phyloP scores from a whole-genome alignment of 2,888 invertebrate genomes.

The Psylliodes chrysocephalus region DNA sequence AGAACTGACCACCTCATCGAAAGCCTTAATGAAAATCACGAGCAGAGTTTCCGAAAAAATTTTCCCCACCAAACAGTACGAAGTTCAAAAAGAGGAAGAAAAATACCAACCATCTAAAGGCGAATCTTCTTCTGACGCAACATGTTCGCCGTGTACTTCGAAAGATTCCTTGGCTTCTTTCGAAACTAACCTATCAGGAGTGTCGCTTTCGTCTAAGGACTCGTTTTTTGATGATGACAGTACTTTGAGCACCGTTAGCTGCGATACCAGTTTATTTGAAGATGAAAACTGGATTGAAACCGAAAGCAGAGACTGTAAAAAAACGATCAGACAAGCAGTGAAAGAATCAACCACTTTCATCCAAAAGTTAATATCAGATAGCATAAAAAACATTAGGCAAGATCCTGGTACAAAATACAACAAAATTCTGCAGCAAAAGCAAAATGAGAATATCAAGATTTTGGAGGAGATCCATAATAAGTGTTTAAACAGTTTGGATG shows the following conservation, averaged over 20 bases:
- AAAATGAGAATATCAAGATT: not conserved
- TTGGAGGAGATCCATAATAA: constrained; percentile 2
- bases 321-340: not conserved
- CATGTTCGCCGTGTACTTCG: no score
- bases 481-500: not conserved
- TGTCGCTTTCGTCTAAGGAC: not conserved
- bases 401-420: not conserved
- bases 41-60: not conserved
- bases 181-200: not conserved
- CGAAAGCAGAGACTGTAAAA: not conserved
- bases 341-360: not conserved
- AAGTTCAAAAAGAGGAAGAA: not conserved
- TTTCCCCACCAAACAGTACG: not conserved
- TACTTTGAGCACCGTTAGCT: not conserved
- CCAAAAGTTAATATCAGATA: not conserved
- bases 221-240: constrained; percentile 1
- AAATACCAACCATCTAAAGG: not conserved
- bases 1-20: not conserved
- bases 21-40: not conserved
- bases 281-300: not conserved
- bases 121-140: not conserved
- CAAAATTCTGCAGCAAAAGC: not conserved
- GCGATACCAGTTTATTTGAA: not conserved
- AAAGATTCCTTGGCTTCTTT: no score
- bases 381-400: not conserved